Evolutionary conservation across 2,888 invertebrate genomes (phyloP), one percentile per base, ranked within the genome.

Genomic region (Torymus tubicola): DNA sequence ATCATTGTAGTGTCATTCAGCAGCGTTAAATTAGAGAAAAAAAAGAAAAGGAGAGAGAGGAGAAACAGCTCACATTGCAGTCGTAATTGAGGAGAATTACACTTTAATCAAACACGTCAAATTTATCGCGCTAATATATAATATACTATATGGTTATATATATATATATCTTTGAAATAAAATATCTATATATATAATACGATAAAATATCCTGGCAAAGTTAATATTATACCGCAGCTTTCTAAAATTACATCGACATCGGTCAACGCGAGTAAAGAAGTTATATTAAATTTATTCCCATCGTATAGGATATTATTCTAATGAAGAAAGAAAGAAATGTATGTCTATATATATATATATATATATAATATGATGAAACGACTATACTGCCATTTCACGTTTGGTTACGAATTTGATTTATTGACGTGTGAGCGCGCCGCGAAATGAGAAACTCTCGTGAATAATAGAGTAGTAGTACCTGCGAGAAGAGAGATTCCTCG

Each of bases 371-470:
- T 69, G 57, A 73, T 53, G 68, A 78, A 68, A 63, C 18, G 50
- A 42, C 63, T 57, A 64, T n/a, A 70, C 63, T 70, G 50, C 52
- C 57, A 57, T 63, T 69, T 57, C 68, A 61, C 12, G 14, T n/a
- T 10, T 3, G 3, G 3, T 5, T 8, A 72, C 12, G 53, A 73
- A 16, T 78, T 68, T 73, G 73, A 78, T 78, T 78, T 73, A 78
- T 68, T 50, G 61, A 73, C 68, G 24, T 42, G 65, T 16, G 31
- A 60, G 31, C 31, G 31, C 31, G 61, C n/a, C 55, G 55, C 14
- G 24, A 68, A 78, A 72, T 61, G 31, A 74, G 64, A 64, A 69
- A 68, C 70, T 42, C 69, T 8, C 24, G 55, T 69, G 68, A 79
- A 58, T 74, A 63, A 79, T 79, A 68, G 55, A 61, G 63, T 21